Evolutionary conservation across 2,888 invertebrate genomes (phyloP), one percentile per base, ranked within the genome.

Genomic region (Stenoptilia bipunctidactyla): DNA sequence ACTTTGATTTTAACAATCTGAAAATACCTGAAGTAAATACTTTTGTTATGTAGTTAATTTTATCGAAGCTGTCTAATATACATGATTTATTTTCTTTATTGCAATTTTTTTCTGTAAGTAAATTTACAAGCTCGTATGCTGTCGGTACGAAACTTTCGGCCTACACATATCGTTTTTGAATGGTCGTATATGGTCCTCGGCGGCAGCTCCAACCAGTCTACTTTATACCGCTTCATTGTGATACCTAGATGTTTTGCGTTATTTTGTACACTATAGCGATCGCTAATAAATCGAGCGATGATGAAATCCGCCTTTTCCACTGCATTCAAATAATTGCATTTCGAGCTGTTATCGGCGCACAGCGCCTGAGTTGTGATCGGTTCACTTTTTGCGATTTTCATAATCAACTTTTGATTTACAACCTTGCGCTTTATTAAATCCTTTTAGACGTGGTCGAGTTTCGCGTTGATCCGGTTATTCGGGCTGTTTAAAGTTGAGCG

Each of bases 391-490:
- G 58, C 61, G 48, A 55, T 56, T 61, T 62, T 60, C 61, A 62
- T 69, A 71, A 72, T 77, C 69, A 71, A 70, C 70, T 59, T 66
- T 70, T 79, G 77, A 80, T 80, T 77, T 79, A 80, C 58, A 51
- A 56, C 58, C 50, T 50, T 45, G 50, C 53, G 55, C 53, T 57
- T 66, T 68, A 69, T 69, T 68, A 71, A 72, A 66, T 56, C 63
- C 58, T 61, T 67, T 64, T 60, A 61, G 61, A 4, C 9, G 10
- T 12, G 30, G n/a, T 30, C 30, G 30, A 30, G n/a, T 8, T 2
- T 12, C 30, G 30, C n/a, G n/a, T n/a, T n/a, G n/a, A n/a, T n/a
- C n/a, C 10, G 9, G 4, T 10, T 30, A 8, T 30, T 30, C 10
- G 30, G 4, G 2, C 30, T 9, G n/a, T 9, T 8, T n/a, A n/a